Evolutionary conservation across 2,113 vertebrate genomes (phyloP), one percentile per base, ranked within the genome.

Genomic region (Cynocephalus volans): DNA sequence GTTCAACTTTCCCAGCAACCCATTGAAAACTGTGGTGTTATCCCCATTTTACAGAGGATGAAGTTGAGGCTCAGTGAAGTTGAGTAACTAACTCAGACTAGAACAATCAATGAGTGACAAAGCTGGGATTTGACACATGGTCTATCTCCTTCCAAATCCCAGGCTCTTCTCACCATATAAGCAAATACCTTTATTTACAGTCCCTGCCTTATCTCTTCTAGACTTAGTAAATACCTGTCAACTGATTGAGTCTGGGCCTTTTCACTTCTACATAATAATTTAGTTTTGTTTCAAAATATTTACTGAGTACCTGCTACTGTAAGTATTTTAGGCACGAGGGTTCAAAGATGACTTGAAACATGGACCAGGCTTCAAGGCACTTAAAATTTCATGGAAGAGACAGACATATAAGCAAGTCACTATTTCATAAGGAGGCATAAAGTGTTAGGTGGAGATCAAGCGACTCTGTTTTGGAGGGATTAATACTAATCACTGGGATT

Each of bases 281-380:
- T 81, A 79, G 81, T 88, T 90, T 70, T 72, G 50, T 90, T 94
- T 97, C 88, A 88, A 97, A 95, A 95, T 94, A 95, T 97, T 97
- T 97, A 97, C 82, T 2, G 26, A 97, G 85, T 62, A 17, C 33
- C 73, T 95, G 62, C 91, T 93, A 86, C 96, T 91, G 36, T n/a
- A 90, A 86, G 73, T 72, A 54, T 90, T 88, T 95, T 56, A 92
- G 93, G 67, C 52, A 64, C 23, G 14, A 77, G 36, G 21, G 21
- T 90, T 97, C 81, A 95, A 94, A 96, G 69, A 96, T 6, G 36
- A 88, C 83, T 88, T 88, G 72, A 95, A 92, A 93, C 62, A 70
- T 23, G 36, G 28, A 58, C n/a, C 58, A 92, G 73, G n/a, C 72
- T 89, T 95, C 62, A 58, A 88, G 65, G 60, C 73, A 94, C 88